Evolutionary conservation across 2,113 vertebrate species (phyloP).

Genomic region (Noturus placidus): DNA sequence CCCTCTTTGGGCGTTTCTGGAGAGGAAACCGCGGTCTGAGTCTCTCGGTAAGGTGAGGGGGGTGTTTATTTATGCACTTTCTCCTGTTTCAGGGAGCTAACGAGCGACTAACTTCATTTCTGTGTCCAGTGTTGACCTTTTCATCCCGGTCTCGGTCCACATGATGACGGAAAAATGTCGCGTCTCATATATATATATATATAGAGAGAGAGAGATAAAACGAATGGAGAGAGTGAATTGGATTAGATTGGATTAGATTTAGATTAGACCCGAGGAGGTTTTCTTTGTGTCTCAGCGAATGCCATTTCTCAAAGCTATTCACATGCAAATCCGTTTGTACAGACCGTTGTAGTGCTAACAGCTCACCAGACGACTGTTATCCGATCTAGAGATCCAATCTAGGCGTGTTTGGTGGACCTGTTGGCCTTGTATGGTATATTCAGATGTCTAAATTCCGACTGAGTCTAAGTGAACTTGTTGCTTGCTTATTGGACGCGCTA

Average conservation of each 20-base stretch:
- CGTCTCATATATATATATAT: not conserved
- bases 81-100: too few species aligned
- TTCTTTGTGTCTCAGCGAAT: conserved; percentile 26
- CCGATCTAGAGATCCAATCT: not conserved
- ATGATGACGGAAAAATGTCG: not conserved
- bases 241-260: not conserved
- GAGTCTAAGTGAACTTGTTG: conserved; percentile 17
- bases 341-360: not conserved
- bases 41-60: conserved; percentile 39
- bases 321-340: conserved; percentile 30
- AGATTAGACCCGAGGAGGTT: not conserved
- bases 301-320: conserved; percentile 18
- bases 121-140: not conserved
- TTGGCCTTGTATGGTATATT: not conserved
- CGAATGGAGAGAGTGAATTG: not conserved
- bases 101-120: not conserved
- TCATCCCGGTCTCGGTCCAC: not conserved
- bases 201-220: too few species aligned
- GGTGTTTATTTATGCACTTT: not conserved
- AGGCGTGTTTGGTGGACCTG: not conserved
- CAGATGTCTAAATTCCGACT: not conserved
- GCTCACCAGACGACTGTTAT: not conserved
- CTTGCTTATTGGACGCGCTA: not conserved
- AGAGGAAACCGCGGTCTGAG: conserved; percentile 50
- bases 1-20: conserved; percentile 69